These are phyloP conservation scores for Chrysolina haemoptera DNA, from an alignment of 2,888 invertebrate species.

Conservation along the genomic window DNA sequence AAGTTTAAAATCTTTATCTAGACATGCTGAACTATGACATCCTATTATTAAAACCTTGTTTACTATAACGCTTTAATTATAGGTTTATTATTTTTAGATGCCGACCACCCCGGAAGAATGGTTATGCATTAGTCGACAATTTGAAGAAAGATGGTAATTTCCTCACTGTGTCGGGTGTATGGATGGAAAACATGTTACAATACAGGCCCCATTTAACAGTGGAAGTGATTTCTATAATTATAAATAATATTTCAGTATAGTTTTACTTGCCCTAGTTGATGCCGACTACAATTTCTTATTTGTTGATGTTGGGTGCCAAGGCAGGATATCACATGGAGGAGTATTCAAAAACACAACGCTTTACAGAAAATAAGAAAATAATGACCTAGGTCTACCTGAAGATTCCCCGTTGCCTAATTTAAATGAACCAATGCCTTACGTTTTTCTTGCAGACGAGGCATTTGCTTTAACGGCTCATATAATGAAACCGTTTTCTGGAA, in stretches of 20 bases:
- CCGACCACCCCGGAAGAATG: slow-evolving; percentile 28
- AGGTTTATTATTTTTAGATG: slow-evolving; percentile 17
- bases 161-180: slow-evolving; percentile 16
- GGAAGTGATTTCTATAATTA: not conserved
- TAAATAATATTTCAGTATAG: slow-evolving; percentile 53
- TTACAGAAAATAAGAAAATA: slow-evolving; percentile 31
- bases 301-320: not conserved
- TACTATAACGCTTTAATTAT: slow-evolving; percentile 1
- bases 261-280: slow-evolving; percentile 41
- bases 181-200: slow-evolving; percentile 48
- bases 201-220: slow-evolving; percentile 56
- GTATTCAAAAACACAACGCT: slow-evolving; percentile 18
- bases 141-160: slow-evolving; percentile 22
- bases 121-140: slow-evolving; percentile 26
- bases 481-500: slow-evolving; percentile 50
- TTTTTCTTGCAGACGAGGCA: slow-evolving; percentile 55
- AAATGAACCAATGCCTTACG: slow-evolving; percentile 51
- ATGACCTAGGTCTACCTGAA: slow-evolving; percentile 33
- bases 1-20: not conserved
- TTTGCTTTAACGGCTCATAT: slow-evolving; percentile 49
- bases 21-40: not conserved
- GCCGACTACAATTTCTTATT: slow-evolving; percentile 1
- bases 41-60: not conserved
- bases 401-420: slow-evolving; percentile 40
- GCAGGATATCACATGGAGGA: not conserved